Conservation (phyloP, 2,113 vertebrate genomes). For the Eupsittula cactorum region DNA sequence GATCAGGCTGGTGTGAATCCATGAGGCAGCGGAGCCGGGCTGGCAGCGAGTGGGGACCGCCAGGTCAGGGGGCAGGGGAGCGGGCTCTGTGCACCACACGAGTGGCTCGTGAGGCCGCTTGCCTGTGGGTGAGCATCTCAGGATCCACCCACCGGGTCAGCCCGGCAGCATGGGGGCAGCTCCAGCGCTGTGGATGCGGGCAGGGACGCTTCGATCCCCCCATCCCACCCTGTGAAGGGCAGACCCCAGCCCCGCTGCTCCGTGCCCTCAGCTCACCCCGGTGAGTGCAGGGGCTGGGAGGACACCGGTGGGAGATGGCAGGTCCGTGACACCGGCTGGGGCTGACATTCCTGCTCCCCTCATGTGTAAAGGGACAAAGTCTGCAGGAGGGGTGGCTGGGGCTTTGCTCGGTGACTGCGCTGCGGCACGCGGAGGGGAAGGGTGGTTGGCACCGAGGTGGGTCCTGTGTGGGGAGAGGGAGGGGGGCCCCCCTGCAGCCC, state of each 20-base stretch:
- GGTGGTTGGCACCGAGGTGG: not conserved
- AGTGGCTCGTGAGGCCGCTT: not conserved
- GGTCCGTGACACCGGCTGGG: not conserved
- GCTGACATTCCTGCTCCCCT: constrained; percentile 50
- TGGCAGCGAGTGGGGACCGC: not conserved
- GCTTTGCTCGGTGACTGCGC: not conserved
- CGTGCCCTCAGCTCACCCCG: not conserved
- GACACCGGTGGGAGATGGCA: not conserved
- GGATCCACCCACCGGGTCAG: not conserved
- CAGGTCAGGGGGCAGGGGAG: not conserved
- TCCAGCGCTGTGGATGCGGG: not conserved
- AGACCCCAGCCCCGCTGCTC: not conserved
- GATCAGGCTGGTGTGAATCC: constrained; percentile 42
- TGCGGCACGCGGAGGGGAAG: not conserved
- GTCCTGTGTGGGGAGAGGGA: not conserved
- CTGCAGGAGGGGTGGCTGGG: not conserved
- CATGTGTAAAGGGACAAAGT: constrained; percentile 65
- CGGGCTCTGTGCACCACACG: not conserved
- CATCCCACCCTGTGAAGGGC: not conserved
- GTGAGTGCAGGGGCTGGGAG: not conserved
- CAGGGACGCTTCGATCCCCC: fast-evolving
- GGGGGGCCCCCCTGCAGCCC: not conserved
- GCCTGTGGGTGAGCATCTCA: not conserved
- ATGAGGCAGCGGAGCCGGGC: not conserved
- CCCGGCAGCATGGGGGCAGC: not conserved